Conservation (phyloP, 2,888 invertebrate species). For the Pseudococcus viburni region DNA sequence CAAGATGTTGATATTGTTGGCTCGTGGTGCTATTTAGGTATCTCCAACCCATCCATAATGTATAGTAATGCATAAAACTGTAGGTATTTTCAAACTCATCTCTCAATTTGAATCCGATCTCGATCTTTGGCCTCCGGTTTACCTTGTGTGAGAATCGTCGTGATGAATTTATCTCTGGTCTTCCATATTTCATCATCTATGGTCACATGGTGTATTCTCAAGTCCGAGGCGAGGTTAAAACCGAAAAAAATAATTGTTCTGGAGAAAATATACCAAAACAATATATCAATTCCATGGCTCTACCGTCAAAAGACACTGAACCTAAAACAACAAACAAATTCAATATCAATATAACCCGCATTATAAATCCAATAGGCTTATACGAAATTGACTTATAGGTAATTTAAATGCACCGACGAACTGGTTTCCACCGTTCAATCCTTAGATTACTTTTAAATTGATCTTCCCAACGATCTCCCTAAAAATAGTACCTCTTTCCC, state of each 20-base stretch:
- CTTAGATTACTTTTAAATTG: slow-evolving; percentile 22
- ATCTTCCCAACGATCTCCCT: not conserved
- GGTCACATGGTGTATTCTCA: not conserved
- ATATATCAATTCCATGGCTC: not conserved
- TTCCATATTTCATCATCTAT: not conserved
- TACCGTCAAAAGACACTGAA: not conserved
- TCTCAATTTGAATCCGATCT: not conserved
- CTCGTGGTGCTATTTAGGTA: not conserved
- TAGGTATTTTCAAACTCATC: not conserved
- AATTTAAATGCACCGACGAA: not conserved
- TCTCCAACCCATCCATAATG: too few relatives aligned
- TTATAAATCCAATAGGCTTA: not conserved
- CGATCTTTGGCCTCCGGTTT: not conserved
- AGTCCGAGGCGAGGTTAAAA: not conserved
- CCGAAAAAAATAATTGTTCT: not conserved
- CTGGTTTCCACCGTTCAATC: not conserved
- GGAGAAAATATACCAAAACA: not conserved
- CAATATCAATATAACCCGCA: not conserved
- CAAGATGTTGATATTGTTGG: not conserved
- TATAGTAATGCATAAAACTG: not conserved
- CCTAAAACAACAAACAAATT: not conserved
- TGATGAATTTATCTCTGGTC: not conserved
- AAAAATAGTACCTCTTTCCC: not conserved
- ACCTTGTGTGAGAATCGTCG: not conserved
- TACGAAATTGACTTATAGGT: not conserved